These are phyloP conservation scores for Hemistola chrysoprasaria DNA, from an alignment of 2,888 invertebrate genomes.

Conservation along the genomic window DNA sequence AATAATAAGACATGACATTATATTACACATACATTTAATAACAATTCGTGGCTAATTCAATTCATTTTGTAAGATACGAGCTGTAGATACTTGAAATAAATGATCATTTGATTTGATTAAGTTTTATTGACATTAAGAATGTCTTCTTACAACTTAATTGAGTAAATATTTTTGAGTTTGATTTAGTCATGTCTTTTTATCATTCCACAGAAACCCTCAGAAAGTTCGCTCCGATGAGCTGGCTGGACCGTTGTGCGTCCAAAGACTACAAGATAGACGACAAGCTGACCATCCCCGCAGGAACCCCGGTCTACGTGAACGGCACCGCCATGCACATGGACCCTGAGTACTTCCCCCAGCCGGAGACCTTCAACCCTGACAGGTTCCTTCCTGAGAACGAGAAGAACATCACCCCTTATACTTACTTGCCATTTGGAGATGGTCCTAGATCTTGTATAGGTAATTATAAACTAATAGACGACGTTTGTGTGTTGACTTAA, in stretches of 20 bases:
- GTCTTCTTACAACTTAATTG: not conserved
- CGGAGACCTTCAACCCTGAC: constrained; percentile 76
- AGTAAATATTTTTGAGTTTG: too few species aligned
- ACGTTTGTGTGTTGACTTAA: too few species aligned
- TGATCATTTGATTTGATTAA: too few species aligned
- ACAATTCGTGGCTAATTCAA: too few species aligned
- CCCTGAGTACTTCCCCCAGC: constrained; percentile 74
- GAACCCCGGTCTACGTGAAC: constrained; percentile 50
- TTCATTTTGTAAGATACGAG: too few species aligned
- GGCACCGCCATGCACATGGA: constrained; percentile 54
- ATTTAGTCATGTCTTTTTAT: not conserved
- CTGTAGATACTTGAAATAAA: too few species aligned
- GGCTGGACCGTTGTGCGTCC: constrained; percentile 45
- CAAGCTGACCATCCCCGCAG: constrained; percentile 42
- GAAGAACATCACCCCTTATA: constrained; percentile 46
- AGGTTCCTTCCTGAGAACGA: constrained; percentile 81
- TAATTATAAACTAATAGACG: too few species aligned
- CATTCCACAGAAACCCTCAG: constrained; percentile 49
- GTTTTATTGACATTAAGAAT: too few species aligned
- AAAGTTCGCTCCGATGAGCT: constrained; percentile 53
- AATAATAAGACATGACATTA: too few species aligned
- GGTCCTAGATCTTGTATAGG: constrained; percentile 84
- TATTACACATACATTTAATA: too few species aligned
- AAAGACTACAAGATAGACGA: constrained; percentile 47
- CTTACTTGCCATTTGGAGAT: constrained; percentile 77